Conservation (phyloP, 2,888 invertebrate genomes). For the Scelioninae gen. 1 region DNA sequence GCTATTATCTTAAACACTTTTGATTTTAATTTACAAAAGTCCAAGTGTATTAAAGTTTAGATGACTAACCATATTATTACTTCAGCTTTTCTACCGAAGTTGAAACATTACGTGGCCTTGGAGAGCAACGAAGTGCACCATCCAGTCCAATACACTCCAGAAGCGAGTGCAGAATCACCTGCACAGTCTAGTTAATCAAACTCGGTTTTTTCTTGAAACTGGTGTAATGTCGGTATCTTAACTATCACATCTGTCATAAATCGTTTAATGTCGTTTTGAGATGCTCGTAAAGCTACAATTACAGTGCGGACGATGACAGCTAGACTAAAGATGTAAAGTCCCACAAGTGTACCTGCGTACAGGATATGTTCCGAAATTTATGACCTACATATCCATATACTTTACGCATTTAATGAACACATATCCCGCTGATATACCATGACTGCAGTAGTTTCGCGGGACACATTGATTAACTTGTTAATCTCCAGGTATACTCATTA, state of each 20-base stretch:
- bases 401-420: conserved; percentile 48
- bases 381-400: conserved; percentile 57
- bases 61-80: too few relatives aligned
- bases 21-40: too few relatives aligned
- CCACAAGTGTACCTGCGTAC: conserved; percentile 16
- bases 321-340: conserved; percentile 33
- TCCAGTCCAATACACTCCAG: neutral
- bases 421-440: conserved; percentile 42
- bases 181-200: conserved; percentile 46
- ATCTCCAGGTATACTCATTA: conserved; percentile 58
- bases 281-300: conserved; percentile 61
- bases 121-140: conserved; percentile 10
- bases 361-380: conserved; percentile 50
- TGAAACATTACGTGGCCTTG: conserved; percentile 6
- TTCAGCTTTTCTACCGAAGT: too few relatives aligned
- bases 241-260: conserved; percentile 54
- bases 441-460: conserved; percentile 40
- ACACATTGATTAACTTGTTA: conserved; percentile 64
- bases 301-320: conserved; percentile 57
- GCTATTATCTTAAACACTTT: too few relatives aligned
- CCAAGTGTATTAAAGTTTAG: too few relatives aligned
- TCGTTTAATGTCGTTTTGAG: conserved; percentile 46
- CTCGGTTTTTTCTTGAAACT: conserved; percentile 37
- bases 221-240: conserved; percentile 48
- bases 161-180: neutral